Percentiles rank a stretch among this genome's conserved stretches.
These are phyloP conservation scores for Vanessa cardui DNA, from an alignment of 2,888 invertebrate species.

Conservation along the genomic window DNA sequence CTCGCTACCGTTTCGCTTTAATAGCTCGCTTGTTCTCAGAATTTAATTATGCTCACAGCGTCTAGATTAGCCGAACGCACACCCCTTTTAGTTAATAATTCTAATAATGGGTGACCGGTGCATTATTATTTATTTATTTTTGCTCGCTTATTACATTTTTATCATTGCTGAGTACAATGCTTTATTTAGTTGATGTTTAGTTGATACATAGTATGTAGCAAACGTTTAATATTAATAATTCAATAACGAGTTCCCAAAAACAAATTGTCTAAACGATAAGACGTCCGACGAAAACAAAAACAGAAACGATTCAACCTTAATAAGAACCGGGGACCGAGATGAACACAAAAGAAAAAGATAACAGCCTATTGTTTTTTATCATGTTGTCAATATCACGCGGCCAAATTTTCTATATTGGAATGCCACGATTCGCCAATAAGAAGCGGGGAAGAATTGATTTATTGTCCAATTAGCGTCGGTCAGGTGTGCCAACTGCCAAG, in stretches of 20 bases:
- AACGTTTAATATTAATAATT: constrained; percentile 46
- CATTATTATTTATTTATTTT: constrained; percentile 54
- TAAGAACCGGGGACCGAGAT: constrained; percentile 79
- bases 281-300: constrained; percentile 73
- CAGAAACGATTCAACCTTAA: constrained; percentile 74
- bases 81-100: constrained; percentile 78
- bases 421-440: constrained; percentile 82
- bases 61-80: constrained; percentile 77
- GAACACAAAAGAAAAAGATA: constrained; percentile 82
- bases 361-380: constrained; percentile 81
- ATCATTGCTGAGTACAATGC: background rate
- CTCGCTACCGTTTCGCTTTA: constrained; percentile 81
- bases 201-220: constrained; percentile 9
- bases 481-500: constrained; percentile 84
- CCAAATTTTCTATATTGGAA: constrained; percentile 84
- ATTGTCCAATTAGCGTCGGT: constrained; percentile 84
- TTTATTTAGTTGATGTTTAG: constrained; percentile 14
- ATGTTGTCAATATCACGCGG: constrained; percentile 83
- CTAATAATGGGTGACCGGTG: constrained; percentile 77
- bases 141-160: constrained; percentile 6
- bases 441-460: constrained; percentile 83
- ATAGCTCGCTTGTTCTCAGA: constrained; percentile 81
- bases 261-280: constrained; percentile 81
- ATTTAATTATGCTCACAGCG: constrained; percentile 77
- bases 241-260: constrained; percentile 77